phyloP scores from a whole-genome alignment of 2,888 invertebrate species.

The Caenorhabditis wallacei region DNA sequence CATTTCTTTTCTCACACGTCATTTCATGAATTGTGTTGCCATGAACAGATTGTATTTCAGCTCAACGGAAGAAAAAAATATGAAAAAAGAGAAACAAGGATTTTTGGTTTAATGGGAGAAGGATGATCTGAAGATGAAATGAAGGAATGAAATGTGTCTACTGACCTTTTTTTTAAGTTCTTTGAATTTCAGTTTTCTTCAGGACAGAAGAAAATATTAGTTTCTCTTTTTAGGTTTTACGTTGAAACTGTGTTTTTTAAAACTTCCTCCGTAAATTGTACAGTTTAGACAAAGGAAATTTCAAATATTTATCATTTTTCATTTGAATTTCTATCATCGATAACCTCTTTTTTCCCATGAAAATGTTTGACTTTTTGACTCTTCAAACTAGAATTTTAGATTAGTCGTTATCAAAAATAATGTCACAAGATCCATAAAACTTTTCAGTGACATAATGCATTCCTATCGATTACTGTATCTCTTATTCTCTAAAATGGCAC shows the following conservation, averaged over 20 bases:
- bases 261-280: no score
- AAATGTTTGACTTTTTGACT: slow-evolving; percentile 28
- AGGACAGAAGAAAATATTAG: no score
- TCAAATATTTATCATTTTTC: no score
- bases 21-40: neutral
- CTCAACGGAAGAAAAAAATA: neutral
- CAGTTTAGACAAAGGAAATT: no score
- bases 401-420: slow-evolving; percentile 25
- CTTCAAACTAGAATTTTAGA: slow-evolving; percentile 17
- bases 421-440: slow-evolving; percentile 29
- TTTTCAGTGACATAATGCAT: slow-evolving; percentile 5
- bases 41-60: slow-evolving; percentile 3
- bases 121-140: neutral
- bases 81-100: no score
- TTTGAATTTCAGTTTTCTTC: no score
- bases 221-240: no score
- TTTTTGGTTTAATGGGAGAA: neutral
- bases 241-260: no score
- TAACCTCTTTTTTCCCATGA: neutral
- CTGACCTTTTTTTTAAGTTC: slow-evolving; percentile 8
- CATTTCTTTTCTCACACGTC: neutral
- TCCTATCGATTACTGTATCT: slow-evolving; percentile 2
- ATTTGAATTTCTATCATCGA: neutral
- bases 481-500: neutral
- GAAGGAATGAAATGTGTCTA: neutral